Base-by-base conservation (phyloP, 2,888 invertebrate species). In the Callyntrura guangdongensis region DNA sequence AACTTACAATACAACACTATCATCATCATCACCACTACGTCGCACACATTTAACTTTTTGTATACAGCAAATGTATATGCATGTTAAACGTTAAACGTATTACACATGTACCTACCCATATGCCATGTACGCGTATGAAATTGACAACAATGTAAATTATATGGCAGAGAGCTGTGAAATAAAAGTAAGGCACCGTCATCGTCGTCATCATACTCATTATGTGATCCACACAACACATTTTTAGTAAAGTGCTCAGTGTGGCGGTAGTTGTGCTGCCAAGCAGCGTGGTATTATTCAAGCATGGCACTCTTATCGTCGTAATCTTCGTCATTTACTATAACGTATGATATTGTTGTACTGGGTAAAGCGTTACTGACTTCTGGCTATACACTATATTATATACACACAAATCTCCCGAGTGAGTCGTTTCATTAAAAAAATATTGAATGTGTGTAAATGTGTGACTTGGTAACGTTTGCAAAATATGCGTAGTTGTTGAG, bases 151-250 rank as follows among this genome's bases (percentile, higher is more conserved):
- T n/a, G n/a, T 45, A 72, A 72, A 49, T 49, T 47, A 72, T 20
- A 12, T 22, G 67, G 61, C 22, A 67, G 67, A 14, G n/a, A 53
- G 45, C 17, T 11, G 69, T 45, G 17, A 53, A 77, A 56, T 56
- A 56, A 56, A 77, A 77, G 53, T 77, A 53, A 49, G 77, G 25
- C 53, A 77, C 77, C 12, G 17, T 72, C 74, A 22, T 49, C 49
- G 20, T 77, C 74, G 56, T 56, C 56, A 53, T 56, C 22, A 77
- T 22, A 22, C 22, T 77, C 53, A 77, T 77, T 69, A 49, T 45
- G 9, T 22, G n/a, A 53, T 6, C 2, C 11, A 11, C 53, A 61
- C 61, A 20, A 61, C 20, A 61, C 20, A 61, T 6, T 17, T 59
- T n/a, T 17, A 64, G 25, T 64, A 64, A 69, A 69, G 36, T 69